Evolutionary conservation across 2,888 invertebrate genomes (phyloP), one percentile per base, ranked within the genome.

Genomic region (Serripes groenlandicus): DNA sequence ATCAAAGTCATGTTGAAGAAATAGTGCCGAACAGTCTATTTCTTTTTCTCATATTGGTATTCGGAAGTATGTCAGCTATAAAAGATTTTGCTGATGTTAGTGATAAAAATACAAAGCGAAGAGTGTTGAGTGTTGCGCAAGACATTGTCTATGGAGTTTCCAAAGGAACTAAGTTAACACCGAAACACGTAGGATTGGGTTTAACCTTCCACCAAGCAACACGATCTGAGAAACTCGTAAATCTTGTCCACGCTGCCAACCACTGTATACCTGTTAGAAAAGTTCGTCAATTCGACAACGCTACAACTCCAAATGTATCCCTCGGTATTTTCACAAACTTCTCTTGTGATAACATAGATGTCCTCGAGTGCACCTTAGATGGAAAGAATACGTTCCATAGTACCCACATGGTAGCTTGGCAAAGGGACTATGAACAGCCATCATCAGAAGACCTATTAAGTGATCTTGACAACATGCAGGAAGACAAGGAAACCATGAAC

Each of bases 171-270:
- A 77, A 77, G 52, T 58, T 71, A 52, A 76, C 75, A 56, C 69
- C 75, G n/a, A 77, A 71, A 49, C 77, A 77, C 62, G 49, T 77
- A n/a, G 77, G 77, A 26, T 34, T 77, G 0, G 77, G 71, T 2
- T 58, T 77, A 30, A 60, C 77, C 9, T 62, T 77, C 1, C 77
- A 77, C n/a, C 77, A 77, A 26, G 77, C 77, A 23, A 77, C 77
- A 30, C 56, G 70, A 21, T 77, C 77, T 37, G 35, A 77, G 28
- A 30, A n/a, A 32, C 56, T 77, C 23, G 77, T 77, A 21, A 62
- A 70, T 4, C 70, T 77, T 4, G 58, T 77, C 71, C 70, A 77
- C 35, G 66, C 70, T 62, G 77, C 77, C 1, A 60, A 60, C 21
- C 70, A 77, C 30, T 60, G 32, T 26, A 26, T 77, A 37, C 32